Evolutionary conservation across 2,888 invertebrate species (phyloP), one percentile per base, ranked within the genome.

Genomic region (Drosophila subsilvestris): DNA sequence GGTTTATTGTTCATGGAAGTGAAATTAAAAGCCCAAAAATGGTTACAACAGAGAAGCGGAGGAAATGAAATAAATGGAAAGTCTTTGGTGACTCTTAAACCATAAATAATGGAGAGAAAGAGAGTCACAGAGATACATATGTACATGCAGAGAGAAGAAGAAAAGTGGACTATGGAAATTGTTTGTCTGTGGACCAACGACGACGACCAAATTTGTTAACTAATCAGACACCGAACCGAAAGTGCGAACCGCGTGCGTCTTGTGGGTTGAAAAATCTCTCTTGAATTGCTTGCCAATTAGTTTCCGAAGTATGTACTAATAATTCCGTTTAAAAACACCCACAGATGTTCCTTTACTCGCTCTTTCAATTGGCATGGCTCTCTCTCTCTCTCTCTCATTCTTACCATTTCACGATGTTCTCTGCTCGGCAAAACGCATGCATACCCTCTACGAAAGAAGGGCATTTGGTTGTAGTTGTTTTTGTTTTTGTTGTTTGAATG

Each of bases 11-110:
- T 42, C 43, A 56, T 63, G 71, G 71, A 71, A 63, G 71, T 71
- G 71, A 71, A 71, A 71, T 71, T 44, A 54, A 71, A 57, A 57
- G 70, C 44, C 56, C 71, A 37, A 69, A 50, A 69, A 49, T 42
- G 55, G n/a, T 48, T 10, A 32, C 54, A 42, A 63, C 29, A 42
- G 37, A 37, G 37, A 14, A 37, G 47, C 20, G 17, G 18, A 22
- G 29, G 22, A 29, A 20, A 42, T 8, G 48, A 65, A 54, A 66
- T 49, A 65, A 65, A 66, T 56, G 66, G 66, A 66, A 66, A 66
- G 66, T 66, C 56, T 49, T 63, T 65, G 48, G 63, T 45, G 20
- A 61, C 17, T 29, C 49, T 54, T 25, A 18, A 32, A 18, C 48
- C 7, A 65, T 49, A 54, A 55, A 65, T 54, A 70, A 57, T 27